Evolutionary conservation across 2,888 invertebrate genomes (phyloP), one percentile per base, ranked within the genome.

Genomic region (Steinernema hermaphroditum): DNA sequence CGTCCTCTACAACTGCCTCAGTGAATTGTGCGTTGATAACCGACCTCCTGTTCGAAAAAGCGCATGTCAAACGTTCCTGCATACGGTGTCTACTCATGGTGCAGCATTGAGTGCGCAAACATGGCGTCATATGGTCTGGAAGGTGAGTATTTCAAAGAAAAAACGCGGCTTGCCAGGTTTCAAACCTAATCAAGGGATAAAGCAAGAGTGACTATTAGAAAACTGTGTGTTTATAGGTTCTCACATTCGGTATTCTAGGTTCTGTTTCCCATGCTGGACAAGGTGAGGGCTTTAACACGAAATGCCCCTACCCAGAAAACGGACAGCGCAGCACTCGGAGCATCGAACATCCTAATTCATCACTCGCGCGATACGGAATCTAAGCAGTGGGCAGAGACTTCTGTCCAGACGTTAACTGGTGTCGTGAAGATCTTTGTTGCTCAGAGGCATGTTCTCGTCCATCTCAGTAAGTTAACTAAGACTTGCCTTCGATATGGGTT

Each of bases 351-450:
- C 80, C 90, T 97, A 4, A 96, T 98, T 83, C 98, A 98, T 88
- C 98, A 98, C 88, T 94, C 96, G 0, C 90, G 98, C 74, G 97
- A 98, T 88, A 98, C 98, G 0, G 96, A 96, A 68, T 95, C 96
- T 88, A 97, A 97, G 85, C 97, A 97, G 86, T 97, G 96, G 96
- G 95, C 82, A 9, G 85, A 85, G 68, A 85, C 85, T 8, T 80
- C 82, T 24, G 85, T 83, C 24, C 79, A 74, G 79, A 87, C 89
- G 0, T 83, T 89, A 70, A 87, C 88, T 8, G 85, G 83, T 1
- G 80, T 82, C 2, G 83, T 82, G 41, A 84, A 81, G 72, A 84
- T 86, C 62, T 84, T 84, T 76, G 84, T 81, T 49, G 80, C 83
- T 0, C 85, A 86, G 73, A 72, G 85, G 24, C 74, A 76, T 27